Percentiles rank a stretch among this genome's conserved stretches.
Evolutionary conservation across 1,140 invertebrate genomes (phyloP).

Genomic region (Drosophila micromelanica): DNA sequence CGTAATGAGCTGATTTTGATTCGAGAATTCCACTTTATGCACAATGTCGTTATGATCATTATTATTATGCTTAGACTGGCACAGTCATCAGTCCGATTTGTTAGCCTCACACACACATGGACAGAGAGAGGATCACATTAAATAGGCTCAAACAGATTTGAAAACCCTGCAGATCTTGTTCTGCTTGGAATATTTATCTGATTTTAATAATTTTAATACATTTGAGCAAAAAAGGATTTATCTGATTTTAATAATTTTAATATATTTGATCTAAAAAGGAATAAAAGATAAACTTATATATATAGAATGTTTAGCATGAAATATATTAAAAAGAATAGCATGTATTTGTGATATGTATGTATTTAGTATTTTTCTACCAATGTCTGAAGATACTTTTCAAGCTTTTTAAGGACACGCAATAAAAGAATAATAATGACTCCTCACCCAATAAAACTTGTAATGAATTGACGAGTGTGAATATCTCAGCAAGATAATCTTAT

Average conservation of each 20-base stretch:
- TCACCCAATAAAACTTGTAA: constrained; percentile 5
- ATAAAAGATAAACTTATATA: too few relatives aligned
- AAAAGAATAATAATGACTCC: neutral
- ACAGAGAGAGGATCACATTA: neutral
- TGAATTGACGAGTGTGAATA: constrained; percentile 23
- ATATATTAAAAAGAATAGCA: too few relatives aligned
- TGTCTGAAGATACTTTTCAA: neutral
- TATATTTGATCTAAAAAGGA: too few relatives aligned
- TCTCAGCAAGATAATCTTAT: constrained; percentile 14
- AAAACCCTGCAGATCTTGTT: constrained; percentile 23
- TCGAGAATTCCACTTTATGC: constrained; percentile 73
- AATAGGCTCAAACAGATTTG: neutral
- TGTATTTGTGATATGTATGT: too few relatives aligned
- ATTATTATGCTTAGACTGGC: constrained; percentile 34
- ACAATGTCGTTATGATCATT: constrained; percentile 44
- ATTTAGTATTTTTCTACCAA: too few relatives aligned
- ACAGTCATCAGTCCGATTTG: constrained; percentile 30
- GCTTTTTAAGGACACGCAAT: neutral
- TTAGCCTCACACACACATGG: neutral
- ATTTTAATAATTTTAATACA: too few relatives aligned
- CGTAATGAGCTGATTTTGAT: constrained; percentile 80
- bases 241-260: too few relatives aligned
- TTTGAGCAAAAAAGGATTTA: too few relatives aligned
- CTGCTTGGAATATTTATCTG: neutral
- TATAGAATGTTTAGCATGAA: too few relatives aligned